phyloP scores from a whole-genome alignment of 1,140 invertebrate genomes.

The Globodera rostochiensis region DNA sequence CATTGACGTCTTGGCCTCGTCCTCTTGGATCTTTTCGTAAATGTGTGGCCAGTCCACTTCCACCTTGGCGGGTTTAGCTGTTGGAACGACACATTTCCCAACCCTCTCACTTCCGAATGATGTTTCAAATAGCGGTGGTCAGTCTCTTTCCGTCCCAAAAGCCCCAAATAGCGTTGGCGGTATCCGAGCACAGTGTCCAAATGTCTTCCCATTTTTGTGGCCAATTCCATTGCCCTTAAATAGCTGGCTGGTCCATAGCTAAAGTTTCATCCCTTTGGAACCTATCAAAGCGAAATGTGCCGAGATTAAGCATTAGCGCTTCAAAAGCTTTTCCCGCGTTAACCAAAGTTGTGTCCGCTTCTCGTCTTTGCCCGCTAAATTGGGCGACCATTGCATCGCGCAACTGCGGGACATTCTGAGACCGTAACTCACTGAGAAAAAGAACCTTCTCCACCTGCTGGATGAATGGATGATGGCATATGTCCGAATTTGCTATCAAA shows the following conservation, averaged over 20 bases:
- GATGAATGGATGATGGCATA: conserved; percentile 1
- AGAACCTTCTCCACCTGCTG: conserved; percentile 81
- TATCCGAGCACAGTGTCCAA: conserved; percentile 79
- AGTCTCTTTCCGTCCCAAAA: conserved; percentile 77
- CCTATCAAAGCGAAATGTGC: conserved; percentile 83
- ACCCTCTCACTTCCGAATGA: conserved; percentile 70
- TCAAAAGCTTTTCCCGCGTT: conserved; percentile 77
- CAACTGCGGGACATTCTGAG: conserved; percentile 71
- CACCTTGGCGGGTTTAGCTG: conserved; percentile 62
- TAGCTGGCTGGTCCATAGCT: neutral
- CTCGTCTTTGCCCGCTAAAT: conserved; percentile 77
- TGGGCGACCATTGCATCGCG: conserved; percentile 80
- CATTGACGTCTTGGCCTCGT: conserved; percentile 66
- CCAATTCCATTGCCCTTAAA: conserved; percentile 79
- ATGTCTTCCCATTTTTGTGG: conserved; percentile 78
- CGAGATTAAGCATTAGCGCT: conserved; percentile 80
- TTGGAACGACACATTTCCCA: conserved; percentile 25
- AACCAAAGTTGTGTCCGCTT: conserved; percentile 81
- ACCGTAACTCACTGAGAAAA: conserved; percentile 82
- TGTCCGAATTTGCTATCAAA: neutral
- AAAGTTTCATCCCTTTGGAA: conserved; percentile 60
- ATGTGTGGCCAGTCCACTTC: conserved; percentile 71
- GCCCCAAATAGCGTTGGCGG: conserved; percentile 76
- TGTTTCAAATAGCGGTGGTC: conserved; percentile 76
- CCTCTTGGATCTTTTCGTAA: conserved; percentile 69